Evolutionary conservation across 2,797 vertebrate species (phyloP), one percentile per base, ranked within the genome.

Genomic region (Mormyrops boulengeri): DNA sequence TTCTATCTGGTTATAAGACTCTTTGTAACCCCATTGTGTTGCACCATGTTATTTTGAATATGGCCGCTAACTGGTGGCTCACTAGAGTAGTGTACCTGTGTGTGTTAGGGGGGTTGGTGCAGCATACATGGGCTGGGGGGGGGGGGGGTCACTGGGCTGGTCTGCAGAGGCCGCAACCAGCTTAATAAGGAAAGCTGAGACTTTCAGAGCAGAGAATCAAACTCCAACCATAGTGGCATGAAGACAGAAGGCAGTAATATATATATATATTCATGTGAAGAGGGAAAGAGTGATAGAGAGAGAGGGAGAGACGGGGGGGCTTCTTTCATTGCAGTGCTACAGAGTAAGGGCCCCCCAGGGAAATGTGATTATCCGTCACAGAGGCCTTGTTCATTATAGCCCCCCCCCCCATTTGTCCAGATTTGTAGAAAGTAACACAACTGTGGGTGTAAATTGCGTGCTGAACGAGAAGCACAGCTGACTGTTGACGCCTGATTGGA

Each of bases 311-410:
- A 8, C 7, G 52, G 19, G 17, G 17, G 55, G 55, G 0, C 34
- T 86, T 55, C 88, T 89, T 86, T 50, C 26, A 52, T 69, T 69
- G 44, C 89, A 52, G 82, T 69, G 53, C 11, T 52, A 80, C 4
- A 52, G 41, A 62, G 80, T 80, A 85, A 49, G 80, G 88, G 60
- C 5, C 60, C 38, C 57, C 53, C 55, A 69, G 82, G 26, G 44
- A 87, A 87, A 89, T 53, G 84, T 73, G 89, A 52, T 89, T 89
- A 89, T 86, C 82, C 4, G 17, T 62, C 89, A 73, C 77, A 86
- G 89, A 86, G 60, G 34, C 47, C 60, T 60, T 84, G 34, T 73
- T 89, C 50, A 86, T 89, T 85, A 66, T 38, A 62, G 26, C 9
- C 88, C 44, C 41, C 82, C 34, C 52, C 44, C 44, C 26, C 44